Evolutionary conservation across 2,888 invertebrate species (phyloP).

Genomic region (Plusia festucae): DNA sequence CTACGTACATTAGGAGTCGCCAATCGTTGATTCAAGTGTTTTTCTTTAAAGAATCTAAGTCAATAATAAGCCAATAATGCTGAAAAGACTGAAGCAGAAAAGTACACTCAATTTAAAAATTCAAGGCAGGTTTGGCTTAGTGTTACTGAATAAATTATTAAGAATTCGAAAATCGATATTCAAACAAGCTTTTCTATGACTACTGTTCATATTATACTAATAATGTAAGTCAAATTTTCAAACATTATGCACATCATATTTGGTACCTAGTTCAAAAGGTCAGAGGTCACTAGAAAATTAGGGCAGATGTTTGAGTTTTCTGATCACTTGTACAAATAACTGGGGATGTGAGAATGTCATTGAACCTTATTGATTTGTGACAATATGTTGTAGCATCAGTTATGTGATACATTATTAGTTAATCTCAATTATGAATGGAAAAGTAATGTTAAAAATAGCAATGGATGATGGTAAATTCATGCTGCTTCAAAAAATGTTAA

Average conservation of each 20-base stretch:
- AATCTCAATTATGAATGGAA: not conserved
- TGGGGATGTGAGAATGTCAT: constrained; percentile 30
- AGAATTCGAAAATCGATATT: constrained; percentile 11
- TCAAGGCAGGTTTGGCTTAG: not conserved
- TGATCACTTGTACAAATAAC: constrained; percentile 6
- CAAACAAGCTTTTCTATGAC: not conserved
- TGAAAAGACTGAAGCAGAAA: not conserved
- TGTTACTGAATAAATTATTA: constrained; percentile 11
- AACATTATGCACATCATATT: too few relatives aligned
- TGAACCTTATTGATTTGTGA: constrained; percentile 48
- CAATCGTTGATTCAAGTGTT: constrained; percentile 21
- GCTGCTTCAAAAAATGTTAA: too few relatives aligned
- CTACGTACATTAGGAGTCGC: constrained; percentile 11
- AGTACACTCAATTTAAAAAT: not conserved
- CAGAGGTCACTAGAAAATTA: constrained; percentile 26
- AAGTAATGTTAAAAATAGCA: not conserved
- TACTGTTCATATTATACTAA: too few relatives aligned
- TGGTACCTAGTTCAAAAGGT: constrained; percentile 16
- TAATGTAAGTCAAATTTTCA: too few relatives aligned
- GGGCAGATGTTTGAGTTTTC: constrained; percentile 17
- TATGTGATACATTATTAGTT: constrained; percentile 10
- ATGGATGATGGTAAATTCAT: too few relatives aligned
- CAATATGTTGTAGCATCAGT: constrained; percentile 9
- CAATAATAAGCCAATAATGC: not conserved
- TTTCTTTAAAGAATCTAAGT: too few relatives aligned